phyloP scores from a whole-genome alignment of 1,140 invertebrate genomes.

The Platyscapa corneri region DNA sequence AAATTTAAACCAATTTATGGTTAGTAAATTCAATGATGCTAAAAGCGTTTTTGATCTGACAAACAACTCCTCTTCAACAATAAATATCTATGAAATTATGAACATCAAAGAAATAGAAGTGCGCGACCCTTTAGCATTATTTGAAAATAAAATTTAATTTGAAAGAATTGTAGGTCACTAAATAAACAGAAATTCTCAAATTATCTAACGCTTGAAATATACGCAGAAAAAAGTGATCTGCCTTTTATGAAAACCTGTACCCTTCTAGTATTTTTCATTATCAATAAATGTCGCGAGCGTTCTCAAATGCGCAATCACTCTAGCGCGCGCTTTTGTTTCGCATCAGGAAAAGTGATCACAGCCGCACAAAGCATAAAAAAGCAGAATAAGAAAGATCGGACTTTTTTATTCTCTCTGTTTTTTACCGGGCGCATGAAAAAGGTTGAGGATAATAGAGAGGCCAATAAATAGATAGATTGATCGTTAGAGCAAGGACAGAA shows the following conservation, averaged over 20 bases:
- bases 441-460: not conserved
- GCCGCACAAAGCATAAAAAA: not conserved
- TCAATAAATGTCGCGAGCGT: conserved; percentile 39
- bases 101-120: not conserved
- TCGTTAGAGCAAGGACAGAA: not conserved
- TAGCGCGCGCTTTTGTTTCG: conserved; percentile 22
- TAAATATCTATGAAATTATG: not conserved
- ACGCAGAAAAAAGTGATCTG: conserved; percentile 34
- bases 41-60: not conserved
- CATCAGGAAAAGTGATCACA: not conserved
- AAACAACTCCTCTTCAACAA: not conserved
- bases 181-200: conserved; percentile 51
- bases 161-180: conserved; percentile 35
- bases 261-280: conserved; percentile 38
- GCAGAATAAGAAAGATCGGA: not conserved
- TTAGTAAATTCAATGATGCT: not conserved
- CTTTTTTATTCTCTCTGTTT: conserved; percentile 13
- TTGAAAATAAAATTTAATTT: conserved; percentile 22
- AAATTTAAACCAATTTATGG: not conserved
- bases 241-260: not conserved
- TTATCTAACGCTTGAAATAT: conserved; percentile 36
- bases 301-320: conserved; percentile 32
- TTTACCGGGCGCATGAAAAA: not conserved
- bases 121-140: not conserved
- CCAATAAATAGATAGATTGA: not conserved